Percentiles rank a stretch among this genome's conserved stretches.
Evolutionary conservation across 2,113 vertebrate genomes (phyloP).

Genomic region (Todiramphus saurophagus): DNA sequence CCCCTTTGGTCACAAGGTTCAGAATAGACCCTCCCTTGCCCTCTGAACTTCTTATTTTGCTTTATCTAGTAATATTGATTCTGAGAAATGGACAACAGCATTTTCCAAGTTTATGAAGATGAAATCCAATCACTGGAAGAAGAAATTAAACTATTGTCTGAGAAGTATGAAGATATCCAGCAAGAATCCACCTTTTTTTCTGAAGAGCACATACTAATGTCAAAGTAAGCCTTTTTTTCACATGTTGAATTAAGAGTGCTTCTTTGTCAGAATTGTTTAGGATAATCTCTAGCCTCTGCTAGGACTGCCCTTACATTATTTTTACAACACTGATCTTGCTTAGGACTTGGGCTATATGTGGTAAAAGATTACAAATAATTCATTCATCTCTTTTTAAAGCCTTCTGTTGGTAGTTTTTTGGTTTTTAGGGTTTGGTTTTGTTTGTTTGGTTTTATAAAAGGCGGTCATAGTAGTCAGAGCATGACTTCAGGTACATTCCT

Average conservation of each 20-base stretch:
- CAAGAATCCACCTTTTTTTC: conserved; percentile 50
- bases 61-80: not conserved
- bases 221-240: conserved; percentile 60
- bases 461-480: not conserved
- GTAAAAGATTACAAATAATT: not conserved
- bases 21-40: too few species aligned
- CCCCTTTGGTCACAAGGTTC: too few species aligned
- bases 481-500: not conserved
- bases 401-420: not conserved
- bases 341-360: not conserved
- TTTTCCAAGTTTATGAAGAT: conserved; percentile 61
- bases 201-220: conserved; percentile 38
- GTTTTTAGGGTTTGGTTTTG: not conserved
- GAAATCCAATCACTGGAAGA: conserved; percentile 75
- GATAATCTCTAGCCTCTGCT: not conserved
- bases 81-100: conserved; percentile 11
- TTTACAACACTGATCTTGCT: not conserved
- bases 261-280: not conserved
- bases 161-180: conserved; percentile 44
- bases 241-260: not conserved
- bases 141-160: conserved; percentile 72
- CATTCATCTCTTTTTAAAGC: not conserved
- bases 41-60: not conserved
- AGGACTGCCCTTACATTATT: not conserved
- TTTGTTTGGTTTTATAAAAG: not conserved